Conservation (phyloP, 1,140 invertebrate genomes). For the Megalonaias nervosa region DNA sequence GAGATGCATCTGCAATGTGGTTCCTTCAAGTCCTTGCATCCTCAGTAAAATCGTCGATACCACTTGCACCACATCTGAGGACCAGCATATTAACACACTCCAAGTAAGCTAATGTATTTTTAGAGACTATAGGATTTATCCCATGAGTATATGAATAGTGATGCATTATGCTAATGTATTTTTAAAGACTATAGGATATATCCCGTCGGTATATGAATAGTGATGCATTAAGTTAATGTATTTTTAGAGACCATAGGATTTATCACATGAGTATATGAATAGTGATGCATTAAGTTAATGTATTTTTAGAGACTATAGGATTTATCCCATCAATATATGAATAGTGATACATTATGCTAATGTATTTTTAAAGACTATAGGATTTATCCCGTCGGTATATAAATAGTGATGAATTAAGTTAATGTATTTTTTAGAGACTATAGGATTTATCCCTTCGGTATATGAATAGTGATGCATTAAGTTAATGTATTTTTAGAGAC, state of each 20-base stretch:
- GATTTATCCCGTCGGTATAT: too few relatives aligned
- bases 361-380: neutral
- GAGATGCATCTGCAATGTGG: slow-evolving; percentile 69
- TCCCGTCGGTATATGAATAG: too few relatives aligned
- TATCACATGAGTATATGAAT: too few relatives aligned
- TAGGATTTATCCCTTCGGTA: too few relatives aligned
- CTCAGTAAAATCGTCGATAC: slow-evolving; percentile 52
- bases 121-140: too few relatives aligned
- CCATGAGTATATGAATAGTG: too few relatives aligned
- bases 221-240: slow-evolving; percentile 33
- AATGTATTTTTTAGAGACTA: too few relatives aligned
- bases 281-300: slow-evolving; percentile 31
- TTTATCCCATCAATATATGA: too few relatives aligned
- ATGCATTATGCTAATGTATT: slow-evolving; percentile 3
- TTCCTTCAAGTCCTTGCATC: slow-evolving; percentile 66
- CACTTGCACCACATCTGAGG: slow-evolving; percentile 58
- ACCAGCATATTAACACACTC: slow-evolving; percentile 59
- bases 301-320: neutral
- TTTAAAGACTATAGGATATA: neutral
- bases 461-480: slow-evolving; percentile 26
- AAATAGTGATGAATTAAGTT: slow-evolving; percentile 24
- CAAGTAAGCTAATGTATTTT: slow-evolving; percentile 47
- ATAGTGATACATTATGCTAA: neutral
- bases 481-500: slow-evolving; percentile 5
- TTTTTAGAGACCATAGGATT: neutral